These are phyloP conservation scores for Butorides virescens DNA, from an alignment of 2,113 vertebrate genomes.

Conservation along the genomic window DNA sequence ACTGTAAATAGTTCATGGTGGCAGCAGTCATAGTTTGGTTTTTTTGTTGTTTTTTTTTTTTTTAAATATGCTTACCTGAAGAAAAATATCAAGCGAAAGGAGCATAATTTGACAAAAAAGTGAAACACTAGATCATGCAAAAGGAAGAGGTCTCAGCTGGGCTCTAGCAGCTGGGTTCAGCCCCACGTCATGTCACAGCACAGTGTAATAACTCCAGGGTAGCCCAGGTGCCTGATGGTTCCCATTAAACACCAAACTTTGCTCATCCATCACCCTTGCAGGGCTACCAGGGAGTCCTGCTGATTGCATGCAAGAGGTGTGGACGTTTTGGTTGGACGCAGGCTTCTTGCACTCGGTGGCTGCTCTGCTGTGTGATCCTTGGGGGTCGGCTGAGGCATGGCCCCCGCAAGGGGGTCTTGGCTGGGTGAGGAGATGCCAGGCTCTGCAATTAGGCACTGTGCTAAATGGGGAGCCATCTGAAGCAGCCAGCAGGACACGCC, in stretches of 20 bases:
- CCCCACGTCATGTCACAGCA: fast-evolving
- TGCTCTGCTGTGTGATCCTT: neutral
- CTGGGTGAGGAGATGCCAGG: neutral
- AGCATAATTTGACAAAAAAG: neutral
- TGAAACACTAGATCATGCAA: neutral
- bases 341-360: neutral
- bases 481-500: neutral
- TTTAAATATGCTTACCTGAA: neutral
- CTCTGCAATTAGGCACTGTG: neutral
- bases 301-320: neutral
- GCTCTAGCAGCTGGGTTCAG: neutral
- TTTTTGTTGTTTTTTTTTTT: neutral
- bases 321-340: fast-evolving
- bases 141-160: neutral
- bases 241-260: neutral
- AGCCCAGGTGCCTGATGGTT: neutral
- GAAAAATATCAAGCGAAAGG: neutral
- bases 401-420: neutral
- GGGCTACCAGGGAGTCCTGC: neutral
- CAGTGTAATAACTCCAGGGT: neutral
- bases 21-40: neutral
- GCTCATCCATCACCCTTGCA: neutral
- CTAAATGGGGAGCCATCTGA: neutral
- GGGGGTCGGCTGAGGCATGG: neutral
- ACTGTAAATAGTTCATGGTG: neutral